Base-by-base conservation (phyloP, 1,140 invertebrate genomes). In the Drosophila guanche region DNA sequence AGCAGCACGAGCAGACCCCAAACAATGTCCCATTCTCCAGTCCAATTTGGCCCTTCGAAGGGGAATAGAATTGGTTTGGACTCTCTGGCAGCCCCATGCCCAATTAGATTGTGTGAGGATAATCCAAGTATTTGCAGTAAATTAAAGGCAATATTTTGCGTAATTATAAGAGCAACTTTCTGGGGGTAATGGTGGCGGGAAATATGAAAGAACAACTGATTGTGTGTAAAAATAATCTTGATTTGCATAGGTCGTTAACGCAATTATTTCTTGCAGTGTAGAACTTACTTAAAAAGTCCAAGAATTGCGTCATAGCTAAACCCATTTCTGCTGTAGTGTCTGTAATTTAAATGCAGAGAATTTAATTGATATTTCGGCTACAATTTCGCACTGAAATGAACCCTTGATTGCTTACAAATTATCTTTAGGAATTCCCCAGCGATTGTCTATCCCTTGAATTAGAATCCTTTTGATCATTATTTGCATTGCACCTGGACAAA, bases 401-500 rank as follows among this genome's bases (percentile, higher is more conserved):
- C 10, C 10, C 10, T 12, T 3, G 10, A 12, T 12, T 37, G 10
- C 33, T 4, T 37, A 4, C 33, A 37, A 37, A 37, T 37, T 37
- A 37, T 37, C 10, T 37, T 3, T 27, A 6, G 5, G 1, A 6
- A 27, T 27, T 27, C 5, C 25, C 25, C 33, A 12, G 1, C 33
- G 33, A 37, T 37, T 37, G 33, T 37, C 33, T 27, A 37, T 65
- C 29, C 27, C 12, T 4, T n/a, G 33, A 37, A 37, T 37, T 37
- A 37, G 33, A 37, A 25, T 4, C 43, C 20, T 10, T 48, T 54
- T 2, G 41, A 1, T 10, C n/a, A 7, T 29, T 69, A 69, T 68
- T 68, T 47, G 63, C 66, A 56, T 68, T 42, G 42, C 63, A 68
- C 43, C 51, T 48, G 62, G 7, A 55, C 40, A 27, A 43, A 27